A percentile compares a stretch with the other conserved stretches of the same genome.
Conservation (phyloP, 2,113 vertebrate species). For the Anolis sagrei region DNA sequence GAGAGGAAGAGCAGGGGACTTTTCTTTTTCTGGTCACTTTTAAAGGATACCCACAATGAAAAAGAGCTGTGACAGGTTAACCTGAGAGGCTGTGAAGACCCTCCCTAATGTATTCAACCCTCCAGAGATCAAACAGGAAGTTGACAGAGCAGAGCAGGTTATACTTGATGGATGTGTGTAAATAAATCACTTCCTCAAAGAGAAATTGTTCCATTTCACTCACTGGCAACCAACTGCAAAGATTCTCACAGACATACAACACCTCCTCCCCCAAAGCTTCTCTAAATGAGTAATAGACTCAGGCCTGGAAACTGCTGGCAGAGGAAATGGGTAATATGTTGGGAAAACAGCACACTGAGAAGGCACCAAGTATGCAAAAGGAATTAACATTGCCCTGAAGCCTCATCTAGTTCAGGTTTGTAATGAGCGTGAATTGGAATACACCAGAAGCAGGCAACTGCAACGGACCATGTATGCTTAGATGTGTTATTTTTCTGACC, state of each 20-base stretch:
- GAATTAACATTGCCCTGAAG: neutral
- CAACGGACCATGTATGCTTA: too few relatives aligned
- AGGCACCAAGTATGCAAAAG: conserved; percentile 19
- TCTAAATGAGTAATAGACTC: neutral
- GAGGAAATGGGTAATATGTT: conserved; percentile 16
- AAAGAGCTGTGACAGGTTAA: conserved; percentile 54
- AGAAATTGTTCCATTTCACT: conserved; percentile 70
- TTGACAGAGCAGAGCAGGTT: conserved; percentile 70
- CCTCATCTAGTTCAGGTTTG: neutral
- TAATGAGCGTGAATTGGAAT: too few relatives aligned
- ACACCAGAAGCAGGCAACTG: too few relatives aligned
- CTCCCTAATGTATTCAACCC: conserved; percentile 62
- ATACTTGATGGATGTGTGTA: conserved; percentile 42
- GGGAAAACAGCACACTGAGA: conserved; percentile 11
- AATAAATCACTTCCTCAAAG: conserved; percentile 75
- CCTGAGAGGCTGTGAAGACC: conserved; percentile 53
- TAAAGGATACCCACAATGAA: conserved; percentile 40
- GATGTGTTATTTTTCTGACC: too few relatives aligned
- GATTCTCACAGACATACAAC: conserved; percentile 68
- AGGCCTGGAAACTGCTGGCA: conserved; percentile 50
- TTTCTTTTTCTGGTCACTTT: neutral
- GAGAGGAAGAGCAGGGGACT: conserved; percentile 51
- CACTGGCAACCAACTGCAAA: conserved; percentile 62
- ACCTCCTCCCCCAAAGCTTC: conserved; percentile 21
- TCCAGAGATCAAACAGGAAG: conserved; percentile 74